phyloP scores from a whole-genome alignment of 1,140 invertebrate species.

The Colletes gigas region DNA sequence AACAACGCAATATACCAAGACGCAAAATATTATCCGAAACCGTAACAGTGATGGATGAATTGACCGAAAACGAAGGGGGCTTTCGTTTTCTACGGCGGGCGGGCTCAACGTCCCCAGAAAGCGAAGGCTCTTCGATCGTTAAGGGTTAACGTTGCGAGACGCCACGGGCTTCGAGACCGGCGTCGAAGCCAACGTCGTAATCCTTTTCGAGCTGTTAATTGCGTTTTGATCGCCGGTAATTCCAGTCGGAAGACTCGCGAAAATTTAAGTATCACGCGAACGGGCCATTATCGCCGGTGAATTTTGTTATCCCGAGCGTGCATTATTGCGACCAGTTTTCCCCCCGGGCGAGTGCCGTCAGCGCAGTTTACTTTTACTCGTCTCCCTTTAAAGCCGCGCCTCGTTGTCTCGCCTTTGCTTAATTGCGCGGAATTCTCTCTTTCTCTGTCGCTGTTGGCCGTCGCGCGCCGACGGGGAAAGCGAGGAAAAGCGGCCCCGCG shows the following conservation, averaged over 20 bases:
- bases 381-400: constrained; percentile 32
- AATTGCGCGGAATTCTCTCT: constrained; percentile 47
- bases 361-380: constrained; percentile 36
- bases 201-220: constrained; percentile 10
- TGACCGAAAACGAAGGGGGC: too few relatives aligned
- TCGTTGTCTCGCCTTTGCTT: constrained; percentile 39
- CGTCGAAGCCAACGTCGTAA: too few relatives aligned
- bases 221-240: constrained; percentile 34
- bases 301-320: constrained; percentile 47
- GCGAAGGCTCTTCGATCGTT: too few relatives aligned
- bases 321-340: constrained; percentile 42
- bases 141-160: too few relatives aligned
- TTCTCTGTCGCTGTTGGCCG: background rate
- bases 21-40: too few relatives aligned
- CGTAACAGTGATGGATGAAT: too few relatives aligned
- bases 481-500: constrained; percentile 39
- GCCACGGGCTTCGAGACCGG: too few relatives aligned
- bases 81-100: too few relatives aligned
- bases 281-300: constrained; percentile 32
- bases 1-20: too few relatives aligned
- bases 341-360: constrained; percentile 13
- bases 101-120: too few relatives aligned
- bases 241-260: background rate
- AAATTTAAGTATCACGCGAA: constrained; percentile 38
- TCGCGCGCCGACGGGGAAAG: constrained; percentile 22